Evolutionary conservation across 2,797 vertebrate genomes (phyloP), one percentile per base, ranked within the genome.

Genomic region (Sylvia borin): DNA sequence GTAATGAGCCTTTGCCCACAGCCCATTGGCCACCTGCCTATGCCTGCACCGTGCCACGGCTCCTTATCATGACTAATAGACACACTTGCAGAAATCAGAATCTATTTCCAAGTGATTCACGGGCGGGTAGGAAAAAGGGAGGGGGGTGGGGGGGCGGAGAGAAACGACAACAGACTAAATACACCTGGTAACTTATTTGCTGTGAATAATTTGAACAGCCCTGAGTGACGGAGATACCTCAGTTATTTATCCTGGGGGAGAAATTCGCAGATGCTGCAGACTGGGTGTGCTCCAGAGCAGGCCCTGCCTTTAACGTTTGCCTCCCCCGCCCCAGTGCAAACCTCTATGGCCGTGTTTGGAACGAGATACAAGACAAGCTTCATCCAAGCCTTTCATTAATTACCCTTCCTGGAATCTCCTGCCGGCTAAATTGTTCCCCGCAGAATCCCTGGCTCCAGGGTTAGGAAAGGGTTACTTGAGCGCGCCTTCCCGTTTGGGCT

Each of bases 101-200:
- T 88, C 65, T 68, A 83, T 92, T 96, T 96, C 85, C 73, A 70
- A 80, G 82, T 85, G 93, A 97, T 92, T 93, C 95, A 93, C 83
- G 87, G 95, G 57, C 3, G 0, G 55, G 72, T 51, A 92, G 81
- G 85, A 65, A 91, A 90, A 86, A 42, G 34, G 16, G 29, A 13
- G 10, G 9, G 10, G 18, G 7, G 7, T 11, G 27, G 9, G 12
- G 40, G 11, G 26, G 40, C 12, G 40, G 8, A 3, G 24, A 18
- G 57, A 58, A 32, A 75, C 32, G 8, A 91, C 73, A 84, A 83
- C 81, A 91, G 84, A 12, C 84, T 94, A 93, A 96, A 94, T 82
- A 88, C 92, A 95, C 84, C 92, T 93, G 94, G 95, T 87, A 95
- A 92, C 95, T 95, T 94, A 92, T 96, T 92, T 90, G 91, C 82